phyloP scores from a whole-genome alignment of 1,140 invertebrate genomes.

The Solenopsis fugax region DNA sequence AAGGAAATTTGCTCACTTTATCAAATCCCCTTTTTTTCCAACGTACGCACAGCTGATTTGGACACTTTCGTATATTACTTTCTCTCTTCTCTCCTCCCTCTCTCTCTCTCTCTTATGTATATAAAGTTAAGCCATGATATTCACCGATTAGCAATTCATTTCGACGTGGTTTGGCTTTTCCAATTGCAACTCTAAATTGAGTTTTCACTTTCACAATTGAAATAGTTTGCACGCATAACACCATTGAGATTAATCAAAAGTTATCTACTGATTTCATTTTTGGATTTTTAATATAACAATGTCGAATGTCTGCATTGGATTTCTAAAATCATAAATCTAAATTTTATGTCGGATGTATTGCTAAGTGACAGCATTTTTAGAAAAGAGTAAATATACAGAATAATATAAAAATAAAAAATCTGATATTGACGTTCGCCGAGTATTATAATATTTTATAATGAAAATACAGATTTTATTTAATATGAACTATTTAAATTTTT shows the following conservation, averaged over 20 bases:
- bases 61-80: neutral
- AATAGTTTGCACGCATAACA: neutral
- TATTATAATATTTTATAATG: slow-evolving; percentile 5
- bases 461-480: neutral
- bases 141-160: neutral
- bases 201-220: neutral
- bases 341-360: slow-evolving; percentile 10
- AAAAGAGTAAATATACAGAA: neutral
- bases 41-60: neutral
- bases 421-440: neutral
- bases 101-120: neutral
- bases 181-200: neutral
- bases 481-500: neutral
- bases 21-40: neutral
- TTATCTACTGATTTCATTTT: neutral
- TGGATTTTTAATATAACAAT: slow-evolving; percentile 6
- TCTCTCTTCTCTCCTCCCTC: too few species aligned
- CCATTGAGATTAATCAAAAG: slow-evolving; percentile 5
- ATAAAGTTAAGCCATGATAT: neutral
- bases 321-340: slow-evolving; percentile 15
- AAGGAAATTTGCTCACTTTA: neutral
- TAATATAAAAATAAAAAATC: neutral
- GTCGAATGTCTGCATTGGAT: neutral
- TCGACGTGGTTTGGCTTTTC: neutral
- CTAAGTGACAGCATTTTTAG: neutral